A percentile compares a stretch with the other conserved stretches of the same genome.
Evolutionary conservation across 2,797 vertebrate genomes (phyloP).

Genomic region (Semotilus atromaculatus): DNA sequence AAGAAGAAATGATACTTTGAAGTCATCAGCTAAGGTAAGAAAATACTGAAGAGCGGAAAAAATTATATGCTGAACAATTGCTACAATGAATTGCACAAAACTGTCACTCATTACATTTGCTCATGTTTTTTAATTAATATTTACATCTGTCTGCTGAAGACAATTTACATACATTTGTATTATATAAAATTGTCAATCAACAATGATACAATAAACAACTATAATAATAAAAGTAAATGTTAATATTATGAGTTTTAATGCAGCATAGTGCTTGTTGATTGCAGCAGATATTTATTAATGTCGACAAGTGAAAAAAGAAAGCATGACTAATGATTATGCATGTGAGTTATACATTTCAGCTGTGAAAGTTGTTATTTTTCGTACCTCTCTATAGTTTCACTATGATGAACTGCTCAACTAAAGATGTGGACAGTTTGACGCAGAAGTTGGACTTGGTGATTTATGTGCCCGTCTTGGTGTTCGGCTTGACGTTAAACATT

Average conservation of each 20-base stretch:
- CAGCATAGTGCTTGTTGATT: not conserved
- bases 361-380: not conserved
- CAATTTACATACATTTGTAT: not conserved
- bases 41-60: not conserved
- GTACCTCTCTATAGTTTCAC: conserved; percentile 33
- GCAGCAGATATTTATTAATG: not conserved
- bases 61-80: not conserved
- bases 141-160: not conserved
- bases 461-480: conserved; percentile 84
- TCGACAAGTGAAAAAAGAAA: not conserved
- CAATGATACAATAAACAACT: not conserved
- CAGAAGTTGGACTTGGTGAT: conserved; percentile 72
- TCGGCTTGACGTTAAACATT: conserved; percentile 81
- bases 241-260: not conserved
- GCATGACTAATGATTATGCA: not conserved
- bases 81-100: not conserved
- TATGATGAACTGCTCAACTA: conserved; percentile 70
- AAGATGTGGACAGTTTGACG: conserved; percentile 67
- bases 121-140: not conserved
- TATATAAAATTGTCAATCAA: not conserved
- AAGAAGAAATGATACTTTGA: conserved; percentile 29
- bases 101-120: not conserved
- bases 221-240: not conserved
- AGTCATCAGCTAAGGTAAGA: conserved; percentile 15
- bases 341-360: not conserved